A percentile compares a stretch with the other conserved stretches of the same genome.
These are phyloP conservation scores for Sarcophaga bullata DNA, from an alignment of 1,140 invertebrate genomes.

Conservation along the genomic window DNA sequence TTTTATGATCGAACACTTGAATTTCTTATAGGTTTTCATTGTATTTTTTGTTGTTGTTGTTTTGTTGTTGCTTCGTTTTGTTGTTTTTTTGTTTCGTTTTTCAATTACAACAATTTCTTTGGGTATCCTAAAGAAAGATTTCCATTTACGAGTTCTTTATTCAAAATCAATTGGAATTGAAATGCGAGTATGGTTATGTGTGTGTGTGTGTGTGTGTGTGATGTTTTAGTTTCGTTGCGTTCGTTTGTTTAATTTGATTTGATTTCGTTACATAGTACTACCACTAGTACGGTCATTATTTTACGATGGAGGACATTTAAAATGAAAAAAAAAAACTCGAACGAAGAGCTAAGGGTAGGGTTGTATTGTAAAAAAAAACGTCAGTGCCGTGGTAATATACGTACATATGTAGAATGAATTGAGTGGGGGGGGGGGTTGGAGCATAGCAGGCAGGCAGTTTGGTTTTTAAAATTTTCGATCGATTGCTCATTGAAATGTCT, in stretches of 20 bases:
- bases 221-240: background rate
- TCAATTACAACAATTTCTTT: no score
- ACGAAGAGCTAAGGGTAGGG: constrained; percentile 3
- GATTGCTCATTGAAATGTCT: constrained; percentile 23
- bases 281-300: constrained; percentile 26
- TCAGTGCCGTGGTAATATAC: no score
- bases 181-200: background rate
- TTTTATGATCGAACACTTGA: constrained; percentile 7
- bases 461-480: background rate
- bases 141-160: background rate
- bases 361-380: background rate
- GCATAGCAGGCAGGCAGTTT: background rate
- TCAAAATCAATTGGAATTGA: constrained; percentile 9
- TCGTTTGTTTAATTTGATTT: background rate
- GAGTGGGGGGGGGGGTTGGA: constrained; percentile 3
- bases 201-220: background rate
- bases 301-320: constrained; percentile 20
- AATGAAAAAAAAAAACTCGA: no score
- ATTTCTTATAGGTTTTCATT: background rate
- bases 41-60: background rate
- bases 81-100: background rate
- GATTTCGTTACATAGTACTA: background rate
- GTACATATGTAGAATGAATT: no score
- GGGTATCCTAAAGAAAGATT: no score
- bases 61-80: background rate